Percentiles rank a stretch among this genome's conserved stretches.
Evolutionary conservation across 2,797 vertebrate species (phyloP).

Genomic region (Parambassis ranga): DNA sequence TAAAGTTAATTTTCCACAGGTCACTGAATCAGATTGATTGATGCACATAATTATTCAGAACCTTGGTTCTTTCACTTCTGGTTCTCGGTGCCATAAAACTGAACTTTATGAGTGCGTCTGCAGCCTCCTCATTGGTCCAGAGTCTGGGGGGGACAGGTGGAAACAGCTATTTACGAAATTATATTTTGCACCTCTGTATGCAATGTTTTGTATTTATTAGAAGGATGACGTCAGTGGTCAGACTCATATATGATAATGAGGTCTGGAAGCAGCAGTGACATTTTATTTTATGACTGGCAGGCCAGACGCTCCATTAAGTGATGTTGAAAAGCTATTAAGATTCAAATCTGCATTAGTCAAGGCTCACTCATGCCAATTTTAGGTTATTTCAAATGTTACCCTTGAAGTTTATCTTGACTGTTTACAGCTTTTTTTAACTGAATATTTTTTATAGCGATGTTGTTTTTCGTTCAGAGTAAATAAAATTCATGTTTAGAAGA

Average conservation of each 20-base stretch:
- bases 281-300: constrained; percentile 66
- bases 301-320: constrained; percentile 54
- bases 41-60: constrained; percentile 60
- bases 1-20: constrained; percentile 51
- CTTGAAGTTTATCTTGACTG: constrained; percentile 4
- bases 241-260: constrained; percentile 57
- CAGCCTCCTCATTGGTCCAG: neutral
- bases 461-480: too few relatives aligned
- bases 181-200: constrained; percentile 31
- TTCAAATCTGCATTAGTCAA: constrained; percentile 59
- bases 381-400: constrained; percentile 22
- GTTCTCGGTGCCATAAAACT: constrained; percentile 58
- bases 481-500: too few relatives aligned
- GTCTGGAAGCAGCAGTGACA: constrained; percentile 55
- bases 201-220: constrained; percentile 67
- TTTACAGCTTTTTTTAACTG: neutral
- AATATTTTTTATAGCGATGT: too few relatives aligned
- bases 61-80: constrained; percentile 45
- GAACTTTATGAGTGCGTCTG: constrained; percentile 51
- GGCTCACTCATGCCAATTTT: constrained; percentile 6
- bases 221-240: constrained; percentile 42
- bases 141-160: constrained; percentile 7
- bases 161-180: constrained; percentile 31
- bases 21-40: constrained; percentile 59
- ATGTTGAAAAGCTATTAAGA: constrained; percentile 56